Conservation (phyloP, 2,113 vertebrate species). For the Proteles cristata region DNA sequence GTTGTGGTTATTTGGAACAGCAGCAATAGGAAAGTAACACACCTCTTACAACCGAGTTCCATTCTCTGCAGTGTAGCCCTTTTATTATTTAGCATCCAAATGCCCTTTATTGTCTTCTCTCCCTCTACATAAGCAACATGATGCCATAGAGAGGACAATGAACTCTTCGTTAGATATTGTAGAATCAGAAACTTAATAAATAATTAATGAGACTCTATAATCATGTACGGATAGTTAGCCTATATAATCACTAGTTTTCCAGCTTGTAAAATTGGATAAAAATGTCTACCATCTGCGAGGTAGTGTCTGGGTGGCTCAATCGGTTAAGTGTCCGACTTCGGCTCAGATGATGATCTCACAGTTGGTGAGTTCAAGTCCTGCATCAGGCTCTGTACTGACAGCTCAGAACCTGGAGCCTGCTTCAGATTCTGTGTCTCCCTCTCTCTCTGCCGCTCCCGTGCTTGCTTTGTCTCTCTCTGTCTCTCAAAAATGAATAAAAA, state of each 20-base stretch:
- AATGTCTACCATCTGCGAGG: not conserved
- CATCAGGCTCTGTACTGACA: no score
- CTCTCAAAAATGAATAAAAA: no score
- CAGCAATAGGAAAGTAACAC: not conserved
- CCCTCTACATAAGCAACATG: not conserved
- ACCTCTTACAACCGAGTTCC: not conserved
- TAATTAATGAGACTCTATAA: not conserved
- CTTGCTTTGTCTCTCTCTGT: no score
- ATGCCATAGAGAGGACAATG: not conserved
- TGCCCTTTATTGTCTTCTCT: not conserved
- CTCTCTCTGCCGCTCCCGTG: no score
- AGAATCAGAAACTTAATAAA: not conserved
- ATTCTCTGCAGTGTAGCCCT: not conserved
- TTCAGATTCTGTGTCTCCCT: no score
- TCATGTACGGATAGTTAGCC: not conserved
- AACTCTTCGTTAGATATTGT: not conserved
- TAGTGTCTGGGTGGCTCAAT: no score
- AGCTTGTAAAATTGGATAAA: not conserved
- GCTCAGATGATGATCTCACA: no score
- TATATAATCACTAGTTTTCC: not conserved
- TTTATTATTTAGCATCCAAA: not conserved
- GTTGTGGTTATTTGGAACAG: not conserved
- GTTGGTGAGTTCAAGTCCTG: no score
- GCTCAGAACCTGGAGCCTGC: no score
- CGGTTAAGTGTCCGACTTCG: no score